phyloP scores from a whole-genome alignment of 2,888 invertebrate species.

The Coenonympha arcania region DNA sequence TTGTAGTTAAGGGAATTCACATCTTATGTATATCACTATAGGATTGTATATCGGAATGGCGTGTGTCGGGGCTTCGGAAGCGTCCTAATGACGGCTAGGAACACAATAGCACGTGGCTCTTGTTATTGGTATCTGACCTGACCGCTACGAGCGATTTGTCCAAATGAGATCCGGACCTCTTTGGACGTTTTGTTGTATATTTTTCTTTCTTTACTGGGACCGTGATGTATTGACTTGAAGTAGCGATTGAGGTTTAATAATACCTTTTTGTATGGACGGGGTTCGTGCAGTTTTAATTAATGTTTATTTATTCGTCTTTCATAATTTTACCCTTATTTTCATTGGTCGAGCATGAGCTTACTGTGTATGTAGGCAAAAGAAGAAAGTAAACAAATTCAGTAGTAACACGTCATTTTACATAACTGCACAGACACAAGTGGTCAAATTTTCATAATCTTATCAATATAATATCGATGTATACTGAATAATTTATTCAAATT shows the following conservation, averaged over 20 bases:
- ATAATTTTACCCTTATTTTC: too few relatives aligned
- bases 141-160: conserved; percentile 73
- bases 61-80: conserved; percentile 52
- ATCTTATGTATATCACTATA: conserved; percentile 19
- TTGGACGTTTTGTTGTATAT: conserved; percentile 60
- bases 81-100: conserved; percentile 68
- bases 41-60: conserved; percentile 34
- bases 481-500: too few relatives aligned
- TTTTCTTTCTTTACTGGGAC: conserved; percentile 33
- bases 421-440: too few relatives aligned
- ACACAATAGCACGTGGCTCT: conserved; percentile 70
- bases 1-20: conserved; percentile 13
- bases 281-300: neutral
- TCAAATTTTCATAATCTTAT: too few relatives aligned
- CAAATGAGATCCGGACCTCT: conserved; percentile 72
- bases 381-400: too few relatives aligned
- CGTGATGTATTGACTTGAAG: conserved; percentile 25
- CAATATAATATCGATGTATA: too few relatives aligned
- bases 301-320: too few relatives aligned
- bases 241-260: conserved; percentile 19
- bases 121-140: conserved; percentile 73
- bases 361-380: too few relatives aligned
- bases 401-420: too few relatives aligned
- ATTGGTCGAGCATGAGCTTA: too few relatives aligned
- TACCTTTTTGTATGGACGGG: neutral